These are phyloP conservation scores for Cheilosia variabilis DNA, from an alignment of 2,888 invertebrate genomes.

Conservation along the genomic window DNA sequence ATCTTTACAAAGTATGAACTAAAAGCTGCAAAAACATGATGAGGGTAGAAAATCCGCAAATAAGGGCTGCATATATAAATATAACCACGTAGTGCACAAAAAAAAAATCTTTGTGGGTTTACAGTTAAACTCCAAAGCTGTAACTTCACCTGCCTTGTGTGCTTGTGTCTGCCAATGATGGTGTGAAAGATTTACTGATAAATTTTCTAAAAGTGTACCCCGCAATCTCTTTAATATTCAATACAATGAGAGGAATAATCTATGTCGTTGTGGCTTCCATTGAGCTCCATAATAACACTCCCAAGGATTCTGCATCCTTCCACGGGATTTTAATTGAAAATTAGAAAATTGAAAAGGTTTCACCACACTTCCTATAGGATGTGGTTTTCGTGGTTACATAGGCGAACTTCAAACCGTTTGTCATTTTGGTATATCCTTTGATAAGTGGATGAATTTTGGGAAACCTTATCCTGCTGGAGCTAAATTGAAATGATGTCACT, in stretches of 20 bases:
- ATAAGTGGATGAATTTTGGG: constrained; percentile 45
- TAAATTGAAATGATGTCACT: constrained; percentile 17
- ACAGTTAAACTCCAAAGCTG: not conserved
- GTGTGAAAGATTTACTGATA: constrained; percentile 53
- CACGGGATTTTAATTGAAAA: constrained; percentile 58
- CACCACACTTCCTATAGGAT: not conserved
- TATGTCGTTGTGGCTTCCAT: constrained; percentile 10
- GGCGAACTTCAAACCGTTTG: constrained; percentile 31
- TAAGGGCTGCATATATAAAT: constrained; percentile 22
- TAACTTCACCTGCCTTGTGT: not conserved
- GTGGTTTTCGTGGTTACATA: constrained; percentile 13
- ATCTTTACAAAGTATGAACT: constrained; percentile 41
- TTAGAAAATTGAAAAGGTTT: constrained; percentile 59
- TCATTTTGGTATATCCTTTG: constrained; percentile 46
- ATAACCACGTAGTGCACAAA: constrained; percentile 4
- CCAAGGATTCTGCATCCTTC: constrained; percentile 35
- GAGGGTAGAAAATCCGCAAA: constrained; percentile 47
- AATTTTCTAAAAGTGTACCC: constrained; percentile 38
- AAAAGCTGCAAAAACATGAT: constrained; percentile 49
- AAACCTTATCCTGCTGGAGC: constrained; percentile 12
- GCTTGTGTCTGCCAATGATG: constrained; percentile 16
- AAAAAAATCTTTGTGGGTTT: not conserved
- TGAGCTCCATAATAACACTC: constrained; percentile 33
- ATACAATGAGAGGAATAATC: constrained; percentile 43
- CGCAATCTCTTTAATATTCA: constrained; percentile 33